phyloP scores from a whole-genome alignment of 2,888 invertebrate species.

The Stenolophus ochropezus region DNA sequence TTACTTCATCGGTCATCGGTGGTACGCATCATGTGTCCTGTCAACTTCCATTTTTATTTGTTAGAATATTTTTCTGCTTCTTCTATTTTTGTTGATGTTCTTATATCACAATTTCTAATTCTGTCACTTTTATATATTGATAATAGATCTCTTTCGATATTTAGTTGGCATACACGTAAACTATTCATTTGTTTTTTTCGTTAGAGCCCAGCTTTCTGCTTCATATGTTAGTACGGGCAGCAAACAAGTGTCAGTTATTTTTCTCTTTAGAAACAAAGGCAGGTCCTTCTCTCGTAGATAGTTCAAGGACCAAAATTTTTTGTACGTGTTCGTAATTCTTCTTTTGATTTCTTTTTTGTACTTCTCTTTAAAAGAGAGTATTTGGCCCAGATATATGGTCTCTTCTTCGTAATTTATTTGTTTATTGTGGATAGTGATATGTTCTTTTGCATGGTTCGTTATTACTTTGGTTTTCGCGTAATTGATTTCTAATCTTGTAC shows the following conservation, averaged over 20 bases:
- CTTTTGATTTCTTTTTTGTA: too few species aligned
- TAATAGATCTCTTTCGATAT: not conserved
- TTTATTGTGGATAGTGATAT: too few species aligned
- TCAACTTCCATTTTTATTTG: not conserved
- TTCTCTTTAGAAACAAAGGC: not conserved
- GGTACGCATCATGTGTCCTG: not conserved
- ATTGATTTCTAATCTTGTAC: too few species aligned
- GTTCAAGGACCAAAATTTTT: too few species aligned
- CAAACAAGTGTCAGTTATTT: not conserved
- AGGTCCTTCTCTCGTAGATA: not conserved
- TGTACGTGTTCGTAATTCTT: too few species aligned
- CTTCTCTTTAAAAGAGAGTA: too few species aligned
- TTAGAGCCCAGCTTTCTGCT: not conserved
- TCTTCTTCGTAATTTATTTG: too few species aligned
- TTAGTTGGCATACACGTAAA: not conserved
- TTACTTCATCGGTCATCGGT: not conserved
- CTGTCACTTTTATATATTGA: not conserved
- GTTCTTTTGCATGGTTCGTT: too few species aligned
- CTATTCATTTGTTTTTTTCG: not conserved
- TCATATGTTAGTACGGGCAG: not conserved
- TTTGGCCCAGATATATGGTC: too few species aligned
- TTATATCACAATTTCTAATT: not conserved
- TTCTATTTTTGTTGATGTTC: not conserved
- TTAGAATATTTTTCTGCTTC: not conserved
- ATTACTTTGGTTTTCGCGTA: too few species aligned